phyloP scores from a whole-genome alignment of 2,113 vertebrate genomes.

The Corydoras sp. region DNA sequence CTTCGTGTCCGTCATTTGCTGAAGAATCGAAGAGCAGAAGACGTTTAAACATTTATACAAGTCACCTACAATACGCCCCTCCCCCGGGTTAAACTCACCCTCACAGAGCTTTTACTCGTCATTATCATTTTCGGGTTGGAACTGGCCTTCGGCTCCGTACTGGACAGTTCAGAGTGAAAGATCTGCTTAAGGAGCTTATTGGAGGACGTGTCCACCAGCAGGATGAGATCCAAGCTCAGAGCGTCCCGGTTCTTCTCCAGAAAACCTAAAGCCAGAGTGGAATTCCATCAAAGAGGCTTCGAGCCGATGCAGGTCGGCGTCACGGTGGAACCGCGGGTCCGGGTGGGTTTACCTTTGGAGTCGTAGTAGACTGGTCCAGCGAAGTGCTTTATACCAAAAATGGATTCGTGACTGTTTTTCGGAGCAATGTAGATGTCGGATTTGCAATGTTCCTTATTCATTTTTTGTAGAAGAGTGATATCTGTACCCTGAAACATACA shows the following conservation, averaged over 20 bases:
- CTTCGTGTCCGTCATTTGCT: slow-evolving; percentile 66
- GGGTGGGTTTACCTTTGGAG: slow-evolving; percentile 70
- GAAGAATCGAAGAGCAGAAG: not conserved
- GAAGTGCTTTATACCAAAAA: slow-evolving; percentile 88
- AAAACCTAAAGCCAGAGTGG: slow-evolving; percentile 68
- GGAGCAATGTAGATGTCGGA: slow-evolving; percentile 77
- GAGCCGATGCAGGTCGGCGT: too few relatives aligned
- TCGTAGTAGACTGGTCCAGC: slow-evolving; percentile 87
- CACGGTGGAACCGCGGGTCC: not conserved
- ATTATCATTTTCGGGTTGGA: slow-evolving; percentile 55
- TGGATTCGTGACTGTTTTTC: slow-evolving; percentile 75
- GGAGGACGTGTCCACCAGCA: slow-evolving; percentile 76
- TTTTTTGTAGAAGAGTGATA: slow-evolving; percentile 80
- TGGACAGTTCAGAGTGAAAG: slow-evolving; percentile 67
- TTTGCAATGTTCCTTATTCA: slow-evolving; percentile 74
- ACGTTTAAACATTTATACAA: too few relatives aligned
- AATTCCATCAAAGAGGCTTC: not conserved
- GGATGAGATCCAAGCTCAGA: slow-evolving; percentile 77
- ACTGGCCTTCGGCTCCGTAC: slow-evolving; percentile 36
- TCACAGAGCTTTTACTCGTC: slow-evolving; percentile 46
- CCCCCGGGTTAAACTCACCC: slow-evolving; percentile 45
- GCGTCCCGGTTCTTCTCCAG: slow-evolving; percentile 93
- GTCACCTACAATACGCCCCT: too few relatives aligned
- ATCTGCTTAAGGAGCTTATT: slow-evolving; percentile 81
- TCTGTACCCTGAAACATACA: slow-evolving; percentile 78